Conservation (phyloP, 2,888 invertebrate species). For the Perizoma flavofasciatum region DNA sequence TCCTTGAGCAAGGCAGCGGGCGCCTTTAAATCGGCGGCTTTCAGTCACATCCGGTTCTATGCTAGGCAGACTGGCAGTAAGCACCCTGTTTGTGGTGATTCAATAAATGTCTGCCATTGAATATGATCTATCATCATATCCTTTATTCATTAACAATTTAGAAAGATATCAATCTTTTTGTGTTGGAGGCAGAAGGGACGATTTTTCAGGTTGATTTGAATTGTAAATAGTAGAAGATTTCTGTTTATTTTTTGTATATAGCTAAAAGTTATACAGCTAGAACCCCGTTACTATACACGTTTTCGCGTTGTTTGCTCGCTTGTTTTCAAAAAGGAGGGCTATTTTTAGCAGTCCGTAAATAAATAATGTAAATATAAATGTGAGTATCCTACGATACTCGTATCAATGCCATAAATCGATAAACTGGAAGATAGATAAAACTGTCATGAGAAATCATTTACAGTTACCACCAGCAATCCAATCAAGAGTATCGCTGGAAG, state of each 20-base stretch:
- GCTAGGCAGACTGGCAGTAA: slow-evolving; percentile 29
- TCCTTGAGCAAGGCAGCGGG: slow-evolving; percentile 44
- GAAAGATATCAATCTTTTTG: slow-evolving; percentile 18
- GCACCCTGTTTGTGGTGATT: slow-evolving; percentile 35
- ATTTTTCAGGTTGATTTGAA: not conserved
- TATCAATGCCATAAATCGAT: not conserved
- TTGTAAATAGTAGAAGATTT: too few species aligned
- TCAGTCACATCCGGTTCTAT: slow-evolving; percentile 48
- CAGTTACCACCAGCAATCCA: not conserved
- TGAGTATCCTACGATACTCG: not conserved
- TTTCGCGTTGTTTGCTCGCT: too few species aligned
- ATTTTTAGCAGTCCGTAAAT: too few species aligned
- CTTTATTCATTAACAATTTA: slow-evolving; percentile 29
- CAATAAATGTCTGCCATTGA: slow-evolving; percentile 38
- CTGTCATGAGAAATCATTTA: not conserved
- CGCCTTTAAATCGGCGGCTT: slow-evolving; percentile 48
- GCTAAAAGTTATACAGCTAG: too few species aligned
- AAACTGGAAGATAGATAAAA: not conserved
- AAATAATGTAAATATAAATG: too few species aligned
- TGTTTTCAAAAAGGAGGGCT: too few species aligned
- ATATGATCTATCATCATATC: slow-evolving; percentile 29
- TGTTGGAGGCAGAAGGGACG: not conserved
- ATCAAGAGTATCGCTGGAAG: slow-evolving; percentile 3
- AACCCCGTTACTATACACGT: too few species aligned
- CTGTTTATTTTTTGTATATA: too few species aligned